Base-by-base conservation (phyloP, 2,888 invertebrate genomes). In the Aleiodes testaceus region DNA sequence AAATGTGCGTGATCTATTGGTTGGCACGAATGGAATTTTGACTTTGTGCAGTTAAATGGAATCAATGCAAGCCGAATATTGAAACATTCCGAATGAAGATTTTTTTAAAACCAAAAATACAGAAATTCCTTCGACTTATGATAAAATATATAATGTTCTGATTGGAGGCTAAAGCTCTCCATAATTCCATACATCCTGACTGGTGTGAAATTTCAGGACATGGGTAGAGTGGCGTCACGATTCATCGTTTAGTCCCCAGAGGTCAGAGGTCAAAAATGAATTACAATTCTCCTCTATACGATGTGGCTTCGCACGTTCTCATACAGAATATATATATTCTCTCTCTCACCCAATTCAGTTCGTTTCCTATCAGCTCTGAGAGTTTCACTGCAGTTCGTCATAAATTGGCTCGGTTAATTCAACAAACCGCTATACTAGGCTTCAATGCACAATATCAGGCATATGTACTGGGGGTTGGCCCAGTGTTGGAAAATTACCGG, bases 201-300 rank as follows among this genome's bases (percentile, higher is more conserved):
- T 14, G 30, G 30, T 26, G 55, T 30, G 30, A 30, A 30, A 55
- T 55, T 55, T 16, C 55, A 55, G 26, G 14, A 30, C 4, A 12
- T 36, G n/a, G 55, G 14, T 26, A 14, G 12, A 14, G 14, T 55
- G 14, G 36, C 53, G 36, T 55, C 55, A 55, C 36, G 22, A 55
- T 55, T 55, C 36, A 12, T 55, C 55, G 55, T 55, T 55, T 55
- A 55, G 36, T 26, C 30, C 14, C 55, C 55, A n/a, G 30, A 55
- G 55, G 63, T 66, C 20, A 52, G 36, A 30, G 20, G 69, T 69
- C 63, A 64, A 70, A 70, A 70, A 53, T 70, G 65, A 70, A 65
- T 70, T 70, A 65, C 70, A 70, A 70, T 50, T 53, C 53, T 5
- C 18, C 44, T 55, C 55, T 26, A 30, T 22, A 11, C 55, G 30